phyloP scores from a whole-genome alignment of 1,140 invertebrate genomes.

The Pachypsylla venusta region DNA sequence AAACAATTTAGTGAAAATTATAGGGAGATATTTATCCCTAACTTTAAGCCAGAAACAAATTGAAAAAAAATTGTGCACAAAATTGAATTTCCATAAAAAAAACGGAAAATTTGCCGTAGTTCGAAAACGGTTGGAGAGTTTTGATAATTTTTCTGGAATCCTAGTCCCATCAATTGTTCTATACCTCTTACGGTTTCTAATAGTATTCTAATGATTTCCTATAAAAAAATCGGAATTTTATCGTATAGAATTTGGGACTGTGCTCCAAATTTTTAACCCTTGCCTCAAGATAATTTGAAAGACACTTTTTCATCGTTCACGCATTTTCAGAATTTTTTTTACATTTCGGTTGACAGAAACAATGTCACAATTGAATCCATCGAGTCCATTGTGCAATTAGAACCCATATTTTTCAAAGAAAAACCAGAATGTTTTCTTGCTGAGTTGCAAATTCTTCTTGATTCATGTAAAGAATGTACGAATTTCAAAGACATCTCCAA shows the following conservation, averaged over 20 bases:
- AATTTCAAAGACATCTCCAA: conserved; percentile 12
- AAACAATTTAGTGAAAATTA: no score
- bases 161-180: no score
- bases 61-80: no score
- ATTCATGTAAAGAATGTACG: conserved; percentile 10
- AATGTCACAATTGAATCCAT: conserved; percentile 9
- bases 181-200: no score
- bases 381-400: background rate
- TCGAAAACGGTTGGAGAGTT: no score
- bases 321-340: conserved; percentile 4
- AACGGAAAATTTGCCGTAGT: no score
- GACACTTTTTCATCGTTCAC: background rate
- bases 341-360: conserved; percentile 5
- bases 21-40: no score
- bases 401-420: background rate
- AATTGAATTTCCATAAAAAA: no score
- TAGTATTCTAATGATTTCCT: no score
- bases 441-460: conserved; percentile 8
- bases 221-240: no score
- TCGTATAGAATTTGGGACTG: conserved; percentile 7
- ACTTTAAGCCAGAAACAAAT: no score
- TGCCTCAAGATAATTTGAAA: conserved; percentile 1
- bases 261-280: conserved; percentile 5
- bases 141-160: no score
- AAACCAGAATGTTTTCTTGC: conserved; percentile 10